Percentiles rank a stretch among this genome's conserved stretches.
phyloP scores from a whole-genome alignment of 2,113 vertebrate species.

The Dinomys branickii region DNA sequence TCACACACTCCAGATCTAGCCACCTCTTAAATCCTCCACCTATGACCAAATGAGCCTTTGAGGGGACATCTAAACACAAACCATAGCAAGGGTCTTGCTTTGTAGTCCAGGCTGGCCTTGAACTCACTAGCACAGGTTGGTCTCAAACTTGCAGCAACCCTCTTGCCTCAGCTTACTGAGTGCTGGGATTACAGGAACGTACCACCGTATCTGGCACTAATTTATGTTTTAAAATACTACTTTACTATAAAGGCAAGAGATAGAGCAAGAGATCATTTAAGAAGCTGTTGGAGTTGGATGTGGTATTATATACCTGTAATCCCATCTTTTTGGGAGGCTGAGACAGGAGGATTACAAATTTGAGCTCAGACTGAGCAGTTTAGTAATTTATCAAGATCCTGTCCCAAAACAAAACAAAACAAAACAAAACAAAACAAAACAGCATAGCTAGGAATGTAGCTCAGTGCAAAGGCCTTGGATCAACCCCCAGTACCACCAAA shows the following conservation, averaged over 20 bases:
- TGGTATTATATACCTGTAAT: background rate
- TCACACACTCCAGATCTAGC: background rate
- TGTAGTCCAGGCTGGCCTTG: background rate
- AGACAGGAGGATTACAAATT: background rate
- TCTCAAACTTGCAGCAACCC: background rate
- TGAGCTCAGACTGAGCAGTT: background rate
- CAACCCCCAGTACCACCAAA: background rate
- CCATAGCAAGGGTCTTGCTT: background rate
- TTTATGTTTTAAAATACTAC: background rate
- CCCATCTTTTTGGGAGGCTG: background rate
- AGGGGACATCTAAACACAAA: background rate
- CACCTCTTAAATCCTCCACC: background rate
- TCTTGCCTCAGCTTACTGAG: background rate
- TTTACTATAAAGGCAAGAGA: background rate
- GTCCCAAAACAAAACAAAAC: background rate
- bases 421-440: background rate
- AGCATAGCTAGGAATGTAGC: background rate
- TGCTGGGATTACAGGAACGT: background rate
- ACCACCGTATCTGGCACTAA: background rate
- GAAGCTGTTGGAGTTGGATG: background rate
- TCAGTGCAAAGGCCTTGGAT: background rate
- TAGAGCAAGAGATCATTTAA: background rate
- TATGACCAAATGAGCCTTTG: background rate
- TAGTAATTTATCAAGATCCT: background rate
- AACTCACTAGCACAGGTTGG: background rate